Evolutionary conservation across 2,888 invertebrate genomes (phyloP).

Genomic region (Nomada hirtipes): DNA sequence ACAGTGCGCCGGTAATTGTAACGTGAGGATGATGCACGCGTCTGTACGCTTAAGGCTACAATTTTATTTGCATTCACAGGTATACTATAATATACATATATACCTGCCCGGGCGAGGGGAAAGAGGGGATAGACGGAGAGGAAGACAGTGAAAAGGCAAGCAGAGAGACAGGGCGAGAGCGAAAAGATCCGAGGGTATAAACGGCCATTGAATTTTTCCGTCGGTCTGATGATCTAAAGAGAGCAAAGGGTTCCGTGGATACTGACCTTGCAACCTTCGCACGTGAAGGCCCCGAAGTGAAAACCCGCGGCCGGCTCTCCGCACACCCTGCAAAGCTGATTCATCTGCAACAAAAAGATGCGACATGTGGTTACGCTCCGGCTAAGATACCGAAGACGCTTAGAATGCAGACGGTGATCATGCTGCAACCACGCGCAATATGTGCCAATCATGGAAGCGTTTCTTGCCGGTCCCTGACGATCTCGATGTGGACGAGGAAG

Average conservation of each 20-base stretch:
- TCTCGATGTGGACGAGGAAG: neutral
- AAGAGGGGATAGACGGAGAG: too few relatives aligned
- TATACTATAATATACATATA: too few relatives aligned
- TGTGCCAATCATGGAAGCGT: conserved; percentile 63
- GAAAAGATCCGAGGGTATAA: conserved; percentile 24
- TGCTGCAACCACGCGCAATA: conserved; percentile 57
- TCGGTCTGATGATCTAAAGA: conserved; percentile 39
- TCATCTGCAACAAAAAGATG: conserved; percentile 79
- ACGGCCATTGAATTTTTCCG: conserved; percentile 45
- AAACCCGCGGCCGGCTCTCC: conserved; percentile 83
- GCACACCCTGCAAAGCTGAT: conserved; percentile 82
- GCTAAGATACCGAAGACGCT: conserved; percentile 56
- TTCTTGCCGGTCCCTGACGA: conserved; percentile 42
- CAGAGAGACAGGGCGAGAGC: neutral
- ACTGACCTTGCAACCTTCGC: conserved; percentile 82
- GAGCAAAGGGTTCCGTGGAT: conserved; percentile 51
- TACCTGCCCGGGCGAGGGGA: neutral
- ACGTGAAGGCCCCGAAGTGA: conserved; percentile 82
- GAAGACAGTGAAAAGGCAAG: neutral
- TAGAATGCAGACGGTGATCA: conserved; percentile 58
- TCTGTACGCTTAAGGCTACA: conserved; percentile 38
- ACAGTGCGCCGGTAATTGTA: conserved; percentile 35
- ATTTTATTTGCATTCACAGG: conserved; percentile 47
- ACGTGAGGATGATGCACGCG: conserved; percentile 41
- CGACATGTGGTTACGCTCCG: conserved; percentile 68